Percentiles rank a stretch among this genome's conserved stretches.
Conservation (phyloP, 1,140 invertebrate species). For the Drosophila ambigua region DNA sequence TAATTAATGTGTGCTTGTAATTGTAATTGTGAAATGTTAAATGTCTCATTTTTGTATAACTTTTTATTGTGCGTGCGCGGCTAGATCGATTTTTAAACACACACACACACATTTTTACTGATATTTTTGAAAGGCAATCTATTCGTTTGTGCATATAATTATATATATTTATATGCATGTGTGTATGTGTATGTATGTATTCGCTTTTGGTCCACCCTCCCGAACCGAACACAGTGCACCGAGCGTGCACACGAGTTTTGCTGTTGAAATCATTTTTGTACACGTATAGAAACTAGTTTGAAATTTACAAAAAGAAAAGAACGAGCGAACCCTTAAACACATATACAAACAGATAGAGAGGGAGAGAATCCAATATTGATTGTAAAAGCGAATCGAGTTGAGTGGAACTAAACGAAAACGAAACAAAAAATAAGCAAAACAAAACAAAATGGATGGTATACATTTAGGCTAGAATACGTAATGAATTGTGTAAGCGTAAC, state of each 20-base stretch:
- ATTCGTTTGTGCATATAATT: constrained; percentile 39
- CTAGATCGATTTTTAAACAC: constrained; percentile 9
- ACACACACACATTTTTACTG: constrained; percentile 54
- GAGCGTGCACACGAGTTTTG: constrained; percentile 50
- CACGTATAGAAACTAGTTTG: constrained; percentile 60
- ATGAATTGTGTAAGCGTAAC: constrained; percentile 77
- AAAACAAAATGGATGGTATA: constrained; percentile 64
- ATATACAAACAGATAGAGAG: constrained; percentile 25
- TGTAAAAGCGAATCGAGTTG: constrained; percentile 10
- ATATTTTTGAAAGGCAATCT: constrained; percentile 43
- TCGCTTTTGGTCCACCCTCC: constrained; percentile 58
- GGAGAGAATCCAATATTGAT: constrained; percentile 14
- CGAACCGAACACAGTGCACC: constrained; percentile 43
- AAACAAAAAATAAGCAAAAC: constrained; percentile 29
- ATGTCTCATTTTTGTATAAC: constrained; percentile 41
- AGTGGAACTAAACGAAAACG: constrained; percentile 30
- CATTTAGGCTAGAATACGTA: constrained; percentile 80
- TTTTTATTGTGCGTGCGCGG: constrained; percentile 46
- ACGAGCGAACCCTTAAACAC: constrained; percentile 24
- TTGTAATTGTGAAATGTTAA: constrained; percentile 73
- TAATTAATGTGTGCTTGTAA: constrained; percentile 65
- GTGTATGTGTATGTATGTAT: neutral
- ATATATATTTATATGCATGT: no score
- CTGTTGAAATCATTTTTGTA: constrained; percentile 62
- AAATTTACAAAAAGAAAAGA: constrained; percentile 61